Evolutionary conservation across 2,113 vertebrate species (phyloP), one percentile per base, ranked within the genome.

Genomic region (Recurvirostra avosetta): DNA sequence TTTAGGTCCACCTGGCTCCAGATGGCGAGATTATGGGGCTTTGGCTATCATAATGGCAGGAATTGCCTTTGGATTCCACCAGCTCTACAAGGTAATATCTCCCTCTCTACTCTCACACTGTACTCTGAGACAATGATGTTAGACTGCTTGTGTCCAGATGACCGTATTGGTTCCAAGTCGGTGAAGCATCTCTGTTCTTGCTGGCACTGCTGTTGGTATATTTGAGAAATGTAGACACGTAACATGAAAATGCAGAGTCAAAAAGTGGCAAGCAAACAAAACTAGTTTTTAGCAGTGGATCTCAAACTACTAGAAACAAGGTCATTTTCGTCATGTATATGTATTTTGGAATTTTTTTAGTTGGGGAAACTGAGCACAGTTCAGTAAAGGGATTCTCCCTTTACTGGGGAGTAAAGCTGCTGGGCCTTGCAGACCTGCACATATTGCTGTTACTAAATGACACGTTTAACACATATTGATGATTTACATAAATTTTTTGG

Each of bases 11-110:
- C 92, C 97, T 36, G 98, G 98, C 68, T 99, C 99, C 97, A 98
- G 99, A 98, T 99, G 99, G 99, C 98, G 99, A 97, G 99, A 99
- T 95, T 99, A 99, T 11, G 98, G 99, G 23, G 99, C 99, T 88
- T 97, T 99, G 96, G 98, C 99, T 25, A 97, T 99, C 97, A 98
- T 99, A 90, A 98, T 99, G 99, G 98, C 99, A 45, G 99, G 99
- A 93, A 98, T 99, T 19, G 98, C 99, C 12, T 99, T 99, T 79
- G 99, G 99, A 91, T 99, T 99, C 94, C 49, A 50, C 49, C 49
- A 50, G 49, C 49, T 50, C 49, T 50, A 50, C 22, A 99, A 99
- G 98, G 99, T 98, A 98, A 81, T 92, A 72, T 5, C 11, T 53
- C 55, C 66, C 71, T 86, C 20, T 26, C 56, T 61, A 4, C n/a